Conservation (phyloP, 2,113 vertebrate genomes). For the Apodemus speciosus region DNA sequence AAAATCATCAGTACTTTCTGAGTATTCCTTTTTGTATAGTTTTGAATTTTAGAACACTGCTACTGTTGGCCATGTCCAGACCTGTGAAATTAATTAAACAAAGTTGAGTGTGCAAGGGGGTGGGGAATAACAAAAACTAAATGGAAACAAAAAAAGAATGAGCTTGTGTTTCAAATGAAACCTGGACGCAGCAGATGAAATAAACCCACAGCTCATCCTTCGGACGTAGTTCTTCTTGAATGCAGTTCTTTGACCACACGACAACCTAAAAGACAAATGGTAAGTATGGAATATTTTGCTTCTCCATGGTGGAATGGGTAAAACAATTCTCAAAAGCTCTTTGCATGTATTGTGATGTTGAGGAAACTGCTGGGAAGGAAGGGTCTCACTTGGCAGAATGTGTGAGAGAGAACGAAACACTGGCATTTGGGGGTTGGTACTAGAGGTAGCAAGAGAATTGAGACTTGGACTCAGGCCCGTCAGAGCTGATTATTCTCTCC, state of each 20-base stretch:
- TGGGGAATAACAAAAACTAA: background rate
- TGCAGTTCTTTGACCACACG: background rate
- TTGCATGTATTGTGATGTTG: background rate
- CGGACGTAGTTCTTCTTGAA: background rate
- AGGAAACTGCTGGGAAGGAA: background rate
- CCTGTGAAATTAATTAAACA: slow-evolving; percentile 16
- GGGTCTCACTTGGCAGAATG: background rate
- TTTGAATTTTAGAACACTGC: slow-evolving; percentile 18
- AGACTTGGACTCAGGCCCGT: background rate
- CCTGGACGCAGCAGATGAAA: background rate
- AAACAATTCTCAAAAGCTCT: background rate
- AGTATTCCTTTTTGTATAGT: background rate
- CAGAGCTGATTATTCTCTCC: background rate
- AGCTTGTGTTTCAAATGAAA: background rate
- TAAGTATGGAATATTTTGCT: background rate
- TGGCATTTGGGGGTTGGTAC: background rate
- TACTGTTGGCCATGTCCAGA: background rate
- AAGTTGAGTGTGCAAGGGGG: background rate
- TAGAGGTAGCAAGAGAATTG: background rate
- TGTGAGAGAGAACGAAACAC: background rate
- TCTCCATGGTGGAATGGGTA: background rate
- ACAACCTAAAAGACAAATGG: background rate
- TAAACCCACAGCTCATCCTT: background rate
- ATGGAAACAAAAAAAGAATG: background rate
- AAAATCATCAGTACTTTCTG: background rate